Conservation (phyloP, 2,113 vertebrate species). For the Calyptommatus sinebrachiatus region DNA sequence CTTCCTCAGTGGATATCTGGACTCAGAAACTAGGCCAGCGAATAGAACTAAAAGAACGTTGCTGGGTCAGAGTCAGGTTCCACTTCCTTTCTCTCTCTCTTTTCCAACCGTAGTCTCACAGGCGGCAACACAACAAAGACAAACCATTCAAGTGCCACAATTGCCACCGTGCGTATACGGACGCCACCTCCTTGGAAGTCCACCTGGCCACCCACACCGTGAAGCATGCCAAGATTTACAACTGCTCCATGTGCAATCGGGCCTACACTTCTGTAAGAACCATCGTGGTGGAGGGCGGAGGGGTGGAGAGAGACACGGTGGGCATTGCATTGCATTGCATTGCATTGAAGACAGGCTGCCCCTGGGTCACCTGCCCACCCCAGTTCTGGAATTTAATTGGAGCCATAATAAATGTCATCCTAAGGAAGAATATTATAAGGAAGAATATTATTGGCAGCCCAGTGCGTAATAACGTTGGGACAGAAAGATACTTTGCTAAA, state of each 20-base stretch:
- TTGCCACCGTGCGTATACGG: conserved; percentile 95
- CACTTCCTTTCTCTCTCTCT: fast-evolving
- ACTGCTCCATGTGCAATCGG: conserved; percentile 94
- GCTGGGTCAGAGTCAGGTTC: not conserved
- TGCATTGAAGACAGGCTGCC: not conserved
- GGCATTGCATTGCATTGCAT: not conserved
- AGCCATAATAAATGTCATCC: too few species aligned
- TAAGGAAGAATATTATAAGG: too few species aligned
- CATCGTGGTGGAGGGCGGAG: not conserved
- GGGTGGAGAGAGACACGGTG: not conserved
- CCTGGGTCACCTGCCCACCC: not conserved
- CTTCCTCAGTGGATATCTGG: not conserved
- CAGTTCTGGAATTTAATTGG: too few species aligned
- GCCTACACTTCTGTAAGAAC: conserved; percentile 94
- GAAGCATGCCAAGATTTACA: conserved; percentile 96
- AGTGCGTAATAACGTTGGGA: too few species aligned
- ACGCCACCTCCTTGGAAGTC: conserved; percentile 89
- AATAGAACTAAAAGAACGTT: not conserved
- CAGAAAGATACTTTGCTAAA: too few species aligned
- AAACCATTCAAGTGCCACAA: conserved; percentile 98
- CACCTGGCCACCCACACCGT: conserved; percentile 96
- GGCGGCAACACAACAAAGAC: conserved; percentile 98
- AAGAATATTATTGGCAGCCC: too few species aligned
- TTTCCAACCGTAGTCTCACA: conserved; percentile 82
- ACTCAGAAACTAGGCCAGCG: not conserved